These are phyloP conservation scores for Venustoraphidia nigricollis DNA, from an alignment of 2,888 invertebrate genomes.

Conservation along the genomic window DNA sequence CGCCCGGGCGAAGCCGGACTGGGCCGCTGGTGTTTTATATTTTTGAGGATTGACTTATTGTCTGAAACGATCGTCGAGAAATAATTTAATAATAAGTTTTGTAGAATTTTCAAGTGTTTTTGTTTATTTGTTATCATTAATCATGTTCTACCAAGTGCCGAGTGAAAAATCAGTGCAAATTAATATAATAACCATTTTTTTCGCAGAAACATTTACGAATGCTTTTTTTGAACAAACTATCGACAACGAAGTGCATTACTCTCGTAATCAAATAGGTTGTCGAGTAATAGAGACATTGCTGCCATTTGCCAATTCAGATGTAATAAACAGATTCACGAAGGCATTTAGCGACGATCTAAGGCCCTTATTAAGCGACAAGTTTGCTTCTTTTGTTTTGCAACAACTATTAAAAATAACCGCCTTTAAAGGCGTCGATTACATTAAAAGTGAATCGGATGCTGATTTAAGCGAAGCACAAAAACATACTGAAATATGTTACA, in stretches of 20 bases:
- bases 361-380: conserved; percentile 55
- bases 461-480: conserved; percentile 12
- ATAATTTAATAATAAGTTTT: too few species aligned
- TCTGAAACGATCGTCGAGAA: too few species aligned
- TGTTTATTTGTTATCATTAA: too few species aligned
- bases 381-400: conserved; percentile 66
- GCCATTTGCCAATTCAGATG: conserved; percentile 45
- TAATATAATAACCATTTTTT: too few species aligned
- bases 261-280: conserved; percentile 68
- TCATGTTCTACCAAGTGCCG: too few species aligned
- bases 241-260: conserved; percentile 52
- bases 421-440: conserved; percentile 8
- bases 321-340: conserved; percentile 44
- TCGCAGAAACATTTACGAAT: conserved; percentile 48
- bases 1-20: too few species aligned
- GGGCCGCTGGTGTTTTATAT: too few species aligned
- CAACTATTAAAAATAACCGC: conserved; percentile 33
- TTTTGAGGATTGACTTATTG: too few species aligned
- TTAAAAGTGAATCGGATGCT: conserved; percentile 18
- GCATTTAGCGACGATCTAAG: conserved; percentile 50
- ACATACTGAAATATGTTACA: conserved; percentile 39
- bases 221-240: conserved; percentile 61
- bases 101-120: too few species aligned
- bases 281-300: conserved; percentile 61
- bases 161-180: too few species aligned